Base-by-base conservation (phyloP, 2,113 vertebrate genomes). In the Psilopsiagon aurifrons region DNA sequence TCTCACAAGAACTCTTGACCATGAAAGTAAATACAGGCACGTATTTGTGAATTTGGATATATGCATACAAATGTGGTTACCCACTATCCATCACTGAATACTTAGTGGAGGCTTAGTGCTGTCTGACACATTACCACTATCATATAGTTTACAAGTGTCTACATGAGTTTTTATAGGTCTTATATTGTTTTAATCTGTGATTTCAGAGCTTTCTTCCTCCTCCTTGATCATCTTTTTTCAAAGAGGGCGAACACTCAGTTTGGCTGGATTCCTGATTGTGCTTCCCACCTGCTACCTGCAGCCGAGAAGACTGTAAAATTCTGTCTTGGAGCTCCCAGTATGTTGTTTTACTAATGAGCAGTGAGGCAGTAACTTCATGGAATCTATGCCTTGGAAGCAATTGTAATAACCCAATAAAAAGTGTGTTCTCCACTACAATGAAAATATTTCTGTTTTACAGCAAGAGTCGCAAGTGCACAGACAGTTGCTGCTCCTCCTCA, bases 1-100 rank as follows among this genome's bases (percentile, higher is more conserved):
- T n/a, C 71, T 33, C 71, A 37, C 44, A 27, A 22, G 46, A 86
- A 31, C 46, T 24, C 68, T 54, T 54, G 87, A 20, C 35, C 11
- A 1, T 4, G 15, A 10, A 29, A 51, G 51, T 19, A 39, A 70
- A 64, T 0, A 16, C 0, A 20, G 20, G 17, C 5, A 15, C 11
- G 2, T 2, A 18, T 37, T 28, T 57, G 39, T 71, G 69, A 37
- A 35, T 63, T 11, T 28, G 35, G 73, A 54, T 46, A 17, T 37
- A 17, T 5, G 39, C 33, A 39, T 44, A 37, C 10, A 11, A 14
- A 7, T 3, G 11, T 17, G 20, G 27, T 13, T 29, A 27, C 52
- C 31, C 67, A 7, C 16, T 51, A 8, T 12, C 39, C 18, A 2
- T 33, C 67, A 47, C 39, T 12, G 39, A 69, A 25, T 27, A n/a